Evolutionary conservation across 2,888 invertebrate genomes (phyloP).

Genomic region (Xestia ashworthii): DNA sequence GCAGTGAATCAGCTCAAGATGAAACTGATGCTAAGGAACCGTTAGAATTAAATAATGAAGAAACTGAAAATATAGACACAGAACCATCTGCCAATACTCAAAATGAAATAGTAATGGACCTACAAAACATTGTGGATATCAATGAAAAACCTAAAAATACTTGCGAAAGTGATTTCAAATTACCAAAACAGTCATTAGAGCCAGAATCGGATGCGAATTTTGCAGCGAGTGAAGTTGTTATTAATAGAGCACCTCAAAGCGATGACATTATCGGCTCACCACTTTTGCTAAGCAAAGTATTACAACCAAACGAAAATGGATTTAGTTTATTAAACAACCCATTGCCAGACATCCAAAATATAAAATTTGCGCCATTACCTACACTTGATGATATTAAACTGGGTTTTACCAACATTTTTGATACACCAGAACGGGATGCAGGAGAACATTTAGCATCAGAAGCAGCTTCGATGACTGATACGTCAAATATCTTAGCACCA

Average conservation of each 20-base stretch:
- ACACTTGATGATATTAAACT: slow-evolving; percentile 71
- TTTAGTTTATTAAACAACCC: slow-evolving; percentile 46
- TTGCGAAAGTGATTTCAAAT: slow-evolving; percentile 36
- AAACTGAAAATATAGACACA: slow-evolving; percentile 16
- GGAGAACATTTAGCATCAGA: slow-evolving; percentile 55
- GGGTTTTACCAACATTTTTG: slow-evolving; percentile 69
- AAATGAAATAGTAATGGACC: slow-evolving; percentile 8
- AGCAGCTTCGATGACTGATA: slow-evolving; percentile 50
- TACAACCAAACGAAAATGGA: slow-evolving; percentile 59
- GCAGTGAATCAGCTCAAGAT: slow-evolving; percentile 22
- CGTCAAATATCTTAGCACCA: slow-evolving; percentile 58
- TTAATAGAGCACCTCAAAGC: slow-evolving; percentile 60
- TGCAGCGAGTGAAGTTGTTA: slow-evolving; percentile 75
- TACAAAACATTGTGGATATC: slow-evolving; percentile 8
- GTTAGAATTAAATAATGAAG: slow-evolving; percentile 1
- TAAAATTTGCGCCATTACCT: slow-evolving; percentile 66
- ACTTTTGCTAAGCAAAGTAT: slow-evolving; percentile 55
- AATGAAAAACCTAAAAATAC: slow-evolving; percentile 10
- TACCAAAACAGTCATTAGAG: slow-evolving; percentile 24
- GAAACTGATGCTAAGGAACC: neutral
- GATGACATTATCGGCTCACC: slow-evolving; percentile 51
- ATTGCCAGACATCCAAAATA: slow-evolving; percentile 51
- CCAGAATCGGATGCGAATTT: slow-evolving; percentile 69
- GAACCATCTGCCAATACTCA: slow-evolving; percentile 34
- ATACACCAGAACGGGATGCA: slow-evolving; percentile 55